These are phyloP conservation scores for Brachyopa scutellaris DNA, from an alignment of 2,888 invertebrate species.

Conservation along the genomic window DNA sequence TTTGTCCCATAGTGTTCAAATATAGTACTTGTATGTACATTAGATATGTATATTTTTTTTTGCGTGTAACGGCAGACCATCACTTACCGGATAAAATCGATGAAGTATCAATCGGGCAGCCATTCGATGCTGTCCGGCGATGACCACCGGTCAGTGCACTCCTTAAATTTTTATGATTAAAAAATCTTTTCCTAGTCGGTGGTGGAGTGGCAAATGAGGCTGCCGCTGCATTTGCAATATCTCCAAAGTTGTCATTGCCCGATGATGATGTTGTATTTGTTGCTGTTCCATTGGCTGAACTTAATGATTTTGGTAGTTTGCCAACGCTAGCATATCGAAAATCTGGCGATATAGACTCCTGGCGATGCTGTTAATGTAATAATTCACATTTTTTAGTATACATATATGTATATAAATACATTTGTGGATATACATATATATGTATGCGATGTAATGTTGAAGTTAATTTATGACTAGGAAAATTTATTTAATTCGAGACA, in stretches of 20 bases:
- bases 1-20: conserved; percentile 9
- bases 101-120: conserved; percentile 81
- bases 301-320: conserved; percentile 78
- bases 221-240: conserved; percentile 83
- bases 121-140: conserved; percentile 80
- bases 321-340: conserved; percentile 79
- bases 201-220: conserved; percentile 93
- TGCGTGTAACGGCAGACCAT: not conserved
- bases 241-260: conserved; percentile 77
- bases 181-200: conserved; percentile 88
- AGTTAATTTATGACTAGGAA: conserved; percentile 34
- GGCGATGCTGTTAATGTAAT: conserved; percentile 76
- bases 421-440: too few species aligned
- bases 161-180: conserved; percentile 90
- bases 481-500: conserved; percentile 14
- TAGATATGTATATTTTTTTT: not conserved
- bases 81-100: conserved; percentile 79
- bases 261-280: conserved; percentile 75
- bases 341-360: conserved; percentile 81
- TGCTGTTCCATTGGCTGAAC: conserved; percentile 58
- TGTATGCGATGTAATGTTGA: not conserved
- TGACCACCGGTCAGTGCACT: conserved; percentile 86
- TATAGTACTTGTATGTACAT: too few species aligned
- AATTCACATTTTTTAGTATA: conserved; percentile 20
- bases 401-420: too few species aligned